Evolutionary conservation across 2,113 vertebrate genomes (phyloP), one percentile per base, ranked within the genome.

Genomic region (Tiliqua scincoides): DNA sequence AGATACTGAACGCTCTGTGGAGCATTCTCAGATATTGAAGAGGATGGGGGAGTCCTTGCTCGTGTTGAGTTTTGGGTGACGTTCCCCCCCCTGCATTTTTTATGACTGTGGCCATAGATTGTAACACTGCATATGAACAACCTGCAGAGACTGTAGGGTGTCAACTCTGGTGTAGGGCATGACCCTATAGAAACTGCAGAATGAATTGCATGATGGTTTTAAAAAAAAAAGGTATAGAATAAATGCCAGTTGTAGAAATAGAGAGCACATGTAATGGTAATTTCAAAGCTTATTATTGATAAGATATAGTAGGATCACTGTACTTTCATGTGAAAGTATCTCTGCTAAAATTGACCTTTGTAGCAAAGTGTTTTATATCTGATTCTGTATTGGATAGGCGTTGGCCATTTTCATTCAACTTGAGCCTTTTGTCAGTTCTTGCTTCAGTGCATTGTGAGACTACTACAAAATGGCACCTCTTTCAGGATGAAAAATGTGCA

Each of bases 321-420:
- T 88, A 93, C 94, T 95, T 95, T 95, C 94, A 92, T 94, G 87
- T 95, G 94, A 95, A 95, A 95, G 95, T 94, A 94, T 95, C 94
- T 94, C 91, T 91, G 92, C 90, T 93, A 91, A 95, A 95, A 92
- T 90, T 95, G 93, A 94, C 92, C 95, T 95, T 95, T 95, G 95
- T 96, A 96, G 93, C 95, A 95, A 95, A 96, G 95, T 0, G 1
- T 91, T 95, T 95, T 94, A 81, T 65, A 95, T 88, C 91, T 94
- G 91, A 94, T 95, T 95, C 94, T 95, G 92, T 95, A 95, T 92
- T 90, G 94, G 94, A 95, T 92, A 94, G 92, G 91, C 81, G 87
- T 88, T 91, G 93, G 91, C 91, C 93, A 2, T 21, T 70, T 94
- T 95, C 94, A 94, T 94, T 95, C 93, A 93, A 89, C 84, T 90